Base-by-base conservation (phyloP, 2,113 vertebrate genomes). In the Arenaria interpres region DNA sequence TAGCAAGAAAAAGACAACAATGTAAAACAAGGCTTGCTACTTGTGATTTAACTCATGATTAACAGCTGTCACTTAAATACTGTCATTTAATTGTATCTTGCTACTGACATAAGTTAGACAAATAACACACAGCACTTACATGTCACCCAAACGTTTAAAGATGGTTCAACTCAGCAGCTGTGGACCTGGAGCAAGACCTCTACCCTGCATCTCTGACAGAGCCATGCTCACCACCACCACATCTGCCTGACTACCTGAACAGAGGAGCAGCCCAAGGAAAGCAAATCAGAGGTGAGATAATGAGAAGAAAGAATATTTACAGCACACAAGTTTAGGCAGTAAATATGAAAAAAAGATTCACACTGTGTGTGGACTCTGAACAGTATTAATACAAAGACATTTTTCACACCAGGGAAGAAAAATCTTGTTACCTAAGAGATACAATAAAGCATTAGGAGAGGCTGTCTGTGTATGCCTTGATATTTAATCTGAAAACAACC, bases 371-470 rank as follows among this genome's bases (percentile, higher is more conserved):
- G 37, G 63, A 60, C 67, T 90, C 82, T 22, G 57, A 90, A 33
- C 27, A 83, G 59, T 30, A 76, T 76, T 75, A 82, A 93, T 57
- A 48, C 62, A 85, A 75, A 89, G 90, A 39, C 13, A 72, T 92
- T 94, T 88, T 85, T 92, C 94, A 90, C 90, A 69, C 37, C 45
- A 45, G 67, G 75, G 62, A 85, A 90, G 79, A 95, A 83, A 73
- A 91, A 73, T n/a, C 66, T 76, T 50, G 35, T 95, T 93, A 90
- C 71, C 72, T 53, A 68, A 90, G 85, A 93, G 82, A 88, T 41
- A 85, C 13, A 85, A 53, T 88, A 95, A 88, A 94, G 56, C 67
- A 83, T 88, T 35, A 57, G 82, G 59, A 96, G 75, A 95, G 71
- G 50, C 35, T 60, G 41, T 83, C 74, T 66, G 30, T 35, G 68